Base-by-base conservation (phyloP, 2,797 vertebrate genomes). In the Coluber constrictor region DNA sequence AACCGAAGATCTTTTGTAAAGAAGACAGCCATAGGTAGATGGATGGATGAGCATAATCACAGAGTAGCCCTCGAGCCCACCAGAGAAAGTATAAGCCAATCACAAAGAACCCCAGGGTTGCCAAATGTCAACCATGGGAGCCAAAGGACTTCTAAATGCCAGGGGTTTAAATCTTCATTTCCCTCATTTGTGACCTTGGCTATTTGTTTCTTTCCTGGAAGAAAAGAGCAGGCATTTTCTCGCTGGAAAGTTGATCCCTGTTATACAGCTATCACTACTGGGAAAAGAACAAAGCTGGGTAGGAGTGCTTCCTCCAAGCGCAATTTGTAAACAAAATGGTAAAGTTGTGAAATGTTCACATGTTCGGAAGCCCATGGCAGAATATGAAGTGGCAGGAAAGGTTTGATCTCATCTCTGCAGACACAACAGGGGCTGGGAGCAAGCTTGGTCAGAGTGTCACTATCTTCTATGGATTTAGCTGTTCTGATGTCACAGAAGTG, bases 161-260 rank as follows among this genome's bases (percentile, higher is more conserved):
- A 37, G 11, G 94, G 43, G 15, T 94, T 90, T 94, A 91, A 94
- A 92, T 94, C 57, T 83, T 94, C 55, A 57, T 94, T 95, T 94
- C 79, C 57, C 20, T 88, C 87, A 55, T 57, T 94, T 11, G 0
- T 88, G 90, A 95, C 87, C 87, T 95, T 91, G 29, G 88, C 4
- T 15, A 90, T 93, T 95, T 95, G 25, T 12, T 4, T 79, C 92
- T 92, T 11, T 93, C 92, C 91, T 61, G 93, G 56, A 92, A 91
- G 25, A 43, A 88, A 32, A 92, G 32, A 1, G 43, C 51, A 83
- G 55, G 3, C 20, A 91, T 92, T 89, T 12, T 93, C 66, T 13
- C 59, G 27, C 16, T 15, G 55, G 54, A 74, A 90, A 23, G 8
- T 7, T 3, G 5, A 92, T 95, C 54, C 32, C 61, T 47, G 5